These are phyloP conservation scores for Dryomyza anilis DNA, from an alignment of 2,888 invertebrate genomes.

Conservation along the genomic window DNA sequence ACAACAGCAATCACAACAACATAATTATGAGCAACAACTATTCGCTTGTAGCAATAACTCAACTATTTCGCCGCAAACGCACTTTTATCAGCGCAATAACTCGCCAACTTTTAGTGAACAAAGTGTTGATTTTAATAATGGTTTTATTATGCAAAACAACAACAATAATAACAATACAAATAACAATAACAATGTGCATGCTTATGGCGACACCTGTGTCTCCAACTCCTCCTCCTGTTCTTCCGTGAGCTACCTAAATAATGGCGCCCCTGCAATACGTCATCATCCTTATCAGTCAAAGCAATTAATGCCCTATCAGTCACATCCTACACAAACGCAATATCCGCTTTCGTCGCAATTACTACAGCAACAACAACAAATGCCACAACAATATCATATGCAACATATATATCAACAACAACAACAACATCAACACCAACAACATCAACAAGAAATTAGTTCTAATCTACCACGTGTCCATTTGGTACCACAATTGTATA, in stretches of 20 bases:
- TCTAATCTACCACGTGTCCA: too few species aligned
- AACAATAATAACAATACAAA: slow-evolving; percentile 20
- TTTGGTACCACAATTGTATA: slow-evolving; percentile 6
- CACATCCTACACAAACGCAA: too few species aligned
- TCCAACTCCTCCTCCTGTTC: not conserved
- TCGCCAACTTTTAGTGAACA: slow-evolving; percentile 39
- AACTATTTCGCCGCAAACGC: slow-evolving; percentile 27
- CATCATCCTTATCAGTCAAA: slow-evolving; percentile 48
- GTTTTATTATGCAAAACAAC: slow-evolving; percentile 34
- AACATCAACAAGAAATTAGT: too few species aligned
- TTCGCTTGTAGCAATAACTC: slow-evolving; percentile 17
- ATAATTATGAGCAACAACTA: slow-evolving; percentile 13
- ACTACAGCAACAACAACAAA: not conserved
- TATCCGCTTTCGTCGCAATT: not conserved
- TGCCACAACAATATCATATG: slow-evolving; percentile 17
- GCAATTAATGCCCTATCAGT: too few species aligned
- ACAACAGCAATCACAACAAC: slow-evolving; percentile 21
- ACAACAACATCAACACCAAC: slow-evolving; percentile 25
- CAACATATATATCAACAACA: not conserved
- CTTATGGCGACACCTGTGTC: not conserved
- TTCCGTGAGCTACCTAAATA: slow-evolving; percentile 14
- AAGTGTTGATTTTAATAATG: slow-evolving; percentile 43
- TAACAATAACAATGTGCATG: slow-evolving; percentile 19
- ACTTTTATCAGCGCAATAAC: slow-evolving; percentile 1
- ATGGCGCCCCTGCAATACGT: slow-evolving; percentile 27